These are phyloP conservation scores for Dione juno DNA, from an alignment of 2,888 invertebrate species.

Conservation along the genomic window DNA sequence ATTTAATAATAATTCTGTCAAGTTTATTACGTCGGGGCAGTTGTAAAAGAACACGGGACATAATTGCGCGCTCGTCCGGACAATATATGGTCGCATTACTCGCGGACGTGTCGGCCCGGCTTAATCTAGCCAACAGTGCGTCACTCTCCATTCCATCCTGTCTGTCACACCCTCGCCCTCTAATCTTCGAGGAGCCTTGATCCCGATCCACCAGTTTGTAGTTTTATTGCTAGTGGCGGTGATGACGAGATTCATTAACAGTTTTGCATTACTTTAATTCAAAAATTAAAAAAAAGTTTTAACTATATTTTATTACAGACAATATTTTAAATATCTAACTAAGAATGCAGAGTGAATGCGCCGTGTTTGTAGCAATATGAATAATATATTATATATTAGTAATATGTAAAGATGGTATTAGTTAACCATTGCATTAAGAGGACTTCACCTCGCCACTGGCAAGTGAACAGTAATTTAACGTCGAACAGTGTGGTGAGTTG, in stretches of 20 bases:
- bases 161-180: constrained; percentile 47
- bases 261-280: neutral
- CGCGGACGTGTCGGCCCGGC: constrained; percentile 77
- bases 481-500: constrained; percentile 61
- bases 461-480: constrained; percentile 53
- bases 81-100: constrained; percentile 82
- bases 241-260: too few relatives aligned
- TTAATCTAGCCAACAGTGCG: constrained; percentile 80
- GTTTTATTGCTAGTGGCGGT: constrained; percentile 30
- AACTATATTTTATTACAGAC: neutral
- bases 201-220: constrained; percentile 26
- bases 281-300: neutral
- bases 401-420: constrained; percentile 36
- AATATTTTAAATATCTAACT: neutral
- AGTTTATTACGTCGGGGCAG: constrained; percentile 42
- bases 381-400: constrained; percentile 16
- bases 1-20: constrained; percentile 32
- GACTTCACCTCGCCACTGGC: constrained; percentile 33
- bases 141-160: constrained; percentile 66
- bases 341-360: neutral
- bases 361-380: neutral
- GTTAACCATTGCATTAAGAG: constrained; percentile 25
- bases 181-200: constrained; percentile 49
- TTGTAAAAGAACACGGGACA: constrained; percentile 55
- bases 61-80: constrained; percentile 77